Evolutionary conservation across 2,888 invertebrate species (phyloP).

Genomic region (Amorpha juglandis): DNA sequence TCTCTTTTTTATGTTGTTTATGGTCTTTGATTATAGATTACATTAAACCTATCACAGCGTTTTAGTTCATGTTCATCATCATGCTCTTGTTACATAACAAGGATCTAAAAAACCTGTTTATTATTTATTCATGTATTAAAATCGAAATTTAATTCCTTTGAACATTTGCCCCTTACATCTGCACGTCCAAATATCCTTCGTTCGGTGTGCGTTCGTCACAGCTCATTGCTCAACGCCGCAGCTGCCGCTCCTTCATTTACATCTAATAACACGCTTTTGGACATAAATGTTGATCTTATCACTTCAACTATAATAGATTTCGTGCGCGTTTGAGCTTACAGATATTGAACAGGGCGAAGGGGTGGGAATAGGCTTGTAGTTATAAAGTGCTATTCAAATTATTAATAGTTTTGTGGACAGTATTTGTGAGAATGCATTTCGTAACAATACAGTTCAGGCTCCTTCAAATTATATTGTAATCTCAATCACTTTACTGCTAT

Average conservation of each 20-base stretch:
- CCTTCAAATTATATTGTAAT: too few species aligned
- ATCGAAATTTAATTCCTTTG: background rate
- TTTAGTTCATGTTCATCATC: too few species aligned
- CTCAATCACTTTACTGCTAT: too few species aligned
- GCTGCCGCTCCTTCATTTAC: slow-evolving; percentile 20
- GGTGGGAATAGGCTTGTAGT: background rate
- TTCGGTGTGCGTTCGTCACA: background rate
- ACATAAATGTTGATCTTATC: slow-evolving; percentile 22
- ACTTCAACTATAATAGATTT: slow-evolving; percentile 15
- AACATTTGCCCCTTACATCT: background rate
- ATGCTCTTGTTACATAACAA: too few species aligned
- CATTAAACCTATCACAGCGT: too few species aligned
- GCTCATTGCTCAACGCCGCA: slow-evolving; percentile 16
- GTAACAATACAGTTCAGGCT: too few species aligned
- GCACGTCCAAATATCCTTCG: background rate
- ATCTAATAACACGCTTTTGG: slow-evolving; percentile 22
- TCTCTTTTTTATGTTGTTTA: too few species aligned
- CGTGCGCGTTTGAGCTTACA: slow-evolving; percentile 6
- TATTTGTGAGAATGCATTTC: too few species aligned
- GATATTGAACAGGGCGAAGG: background rate
- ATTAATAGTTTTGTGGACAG: too few species aligned
- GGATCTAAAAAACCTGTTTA: too few species aligned
- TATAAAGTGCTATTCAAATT: background rate
- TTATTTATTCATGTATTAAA: too few species aligned
- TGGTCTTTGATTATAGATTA: too few species aligned